Evolutionary conservation across 2,888 invertebrate genomes (phyloP).

Genomic region (Euclidia mi): DNA sequence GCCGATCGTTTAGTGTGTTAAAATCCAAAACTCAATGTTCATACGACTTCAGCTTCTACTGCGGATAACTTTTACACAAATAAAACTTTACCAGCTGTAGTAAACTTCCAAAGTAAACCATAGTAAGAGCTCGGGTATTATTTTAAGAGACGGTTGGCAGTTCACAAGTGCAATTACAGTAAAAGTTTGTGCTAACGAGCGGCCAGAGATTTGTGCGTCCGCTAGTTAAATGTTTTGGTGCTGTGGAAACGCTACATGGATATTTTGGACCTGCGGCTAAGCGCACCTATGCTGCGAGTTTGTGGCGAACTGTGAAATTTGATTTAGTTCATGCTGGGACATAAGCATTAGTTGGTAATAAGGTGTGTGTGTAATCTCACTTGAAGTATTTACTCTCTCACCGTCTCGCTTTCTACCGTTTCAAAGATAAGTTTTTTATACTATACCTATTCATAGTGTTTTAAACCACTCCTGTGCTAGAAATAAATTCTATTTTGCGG

Average conservation of each 20-base stretch:
- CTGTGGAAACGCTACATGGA: slow-evolving; percentile 30
- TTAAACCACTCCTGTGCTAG: no score
- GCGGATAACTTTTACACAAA: no score
- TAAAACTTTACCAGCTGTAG: slow-evolving; percentile 3
- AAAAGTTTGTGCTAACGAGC: slow-evolving; percentile 78
- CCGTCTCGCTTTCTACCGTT: no score
- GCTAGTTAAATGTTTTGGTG: slow-evolving; percentile 63
- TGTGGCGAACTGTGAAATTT: slow-evolving; percentile 2
- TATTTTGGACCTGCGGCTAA: slow-evolving; percentile 11
- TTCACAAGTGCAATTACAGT: slow-evolving; percentile 76
- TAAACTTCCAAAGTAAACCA: slow-evolving; percentile 7
- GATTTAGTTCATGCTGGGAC: background rate
- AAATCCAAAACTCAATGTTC: no score
- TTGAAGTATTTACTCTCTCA: no score
- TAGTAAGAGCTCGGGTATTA: slow-evolving; percentile 53
- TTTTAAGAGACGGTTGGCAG: slow-evolving; percentile 70
- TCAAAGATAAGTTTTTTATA: no score
- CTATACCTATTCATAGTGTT: no score
- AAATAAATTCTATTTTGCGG: no score
- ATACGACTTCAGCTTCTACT: no score
- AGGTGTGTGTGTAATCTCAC: background rate
- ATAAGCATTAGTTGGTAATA: background rate
- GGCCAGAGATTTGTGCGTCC: slow-evolving; percentile 68
- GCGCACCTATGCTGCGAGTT: background rate
- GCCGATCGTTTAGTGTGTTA: no score